Conservation (phyloP, 2,888 invertebrate species). For the Clunio marinus region DNA sequence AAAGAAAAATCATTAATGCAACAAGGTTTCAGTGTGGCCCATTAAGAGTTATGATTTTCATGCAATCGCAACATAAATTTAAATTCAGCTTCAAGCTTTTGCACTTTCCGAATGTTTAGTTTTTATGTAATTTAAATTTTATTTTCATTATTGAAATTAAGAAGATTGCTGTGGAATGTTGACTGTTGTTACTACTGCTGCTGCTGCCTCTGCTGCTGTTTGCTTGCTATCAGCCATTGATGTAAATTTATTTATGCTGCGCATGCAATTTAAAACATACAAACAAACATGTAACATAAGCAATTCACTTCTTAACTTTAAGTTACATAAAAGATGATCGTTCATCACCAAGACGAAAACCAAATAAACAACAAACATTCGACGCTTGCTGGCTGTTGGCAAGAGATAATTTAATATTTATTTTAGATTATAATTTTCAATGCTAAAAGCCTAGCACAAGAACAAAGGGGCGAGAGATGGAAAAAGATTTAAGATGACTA, state of each 20-base stretch:
- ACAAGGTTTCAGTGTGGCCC: slow-evolving; percentile 17
- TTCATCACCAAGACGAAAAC: neutral
- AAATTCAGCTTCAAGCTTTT: neutral
- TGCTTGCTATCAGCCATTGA: slow-evolving; percentile 14
- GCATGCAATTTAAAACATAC: slow-evolving; percentile 24
- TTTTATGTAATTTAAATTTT: slow-evolving; percentile 16
- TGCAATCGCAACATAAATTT: neutral
- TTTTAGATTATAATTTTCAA: slow-evolving; percentile 38
- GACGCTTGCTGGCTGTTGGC: slow-evolving; percentile 2
- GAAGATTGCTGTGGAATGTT: slow-evolving; percentile 1
- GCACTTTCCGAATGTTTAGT: no score
- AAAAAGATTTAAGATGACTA: slow-evolving; percentile 38
- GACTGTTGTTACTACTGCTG: neutral
- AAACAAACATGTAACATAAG: neutral
- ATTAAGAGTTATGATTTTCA: slow-evolving; percentile 4
- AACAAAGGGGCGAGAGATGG: neutral
- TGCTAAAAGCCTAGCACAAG: slow-evolving; percentile 8
- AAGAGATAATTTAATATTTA: slow-evolving; percentile 38
- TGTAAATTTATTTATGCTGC: slow-evolving; percentile 12
- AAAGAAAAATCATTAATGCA: slow-evolving; percentile 13
- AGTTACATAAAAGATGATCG: slow-evolving; percentile 1
- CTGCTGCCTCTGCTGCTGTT: neutral
- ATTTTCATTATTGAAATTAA: neutral
- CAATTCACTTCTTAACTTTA: neutral
- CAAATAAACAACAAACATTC: no score